Evolutionary conservation across 2,797 vertebrate genomes (phyloP), one percentile per base, ranked within the genome.

Genomic region (Remorina albescens): DNA sequence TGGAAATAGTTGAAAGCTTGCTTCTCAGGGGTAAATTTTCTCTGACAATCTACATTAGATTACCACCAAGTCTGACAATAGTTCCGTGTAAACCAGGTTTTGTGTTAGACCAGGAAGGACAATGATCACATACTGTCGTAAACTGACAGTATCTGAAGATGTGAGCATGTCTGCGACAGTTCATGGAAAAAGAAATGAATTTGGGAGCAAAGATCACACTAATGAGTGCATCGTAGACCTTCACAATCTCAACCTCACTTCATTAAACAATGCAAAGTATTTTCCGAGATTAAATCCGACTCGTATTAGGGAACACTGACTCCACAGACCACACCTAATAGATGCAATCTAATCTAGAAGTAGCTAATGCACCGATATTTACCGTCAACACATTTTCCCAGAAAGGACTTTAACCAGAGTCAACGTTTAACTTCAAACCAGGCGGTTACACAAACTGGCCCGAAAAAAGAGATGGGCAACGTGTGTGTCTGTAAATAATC

Each of bases 341-440:
- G 13, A 37, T 34, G 53, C 23, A 61, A 47, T 46, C n/a, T 47
- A 47, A 61, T 58, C 47, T 19, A 9, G 18, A 23, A 55, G 7
- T 5, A 18, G 23, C 4, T 59, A 26, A 37, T 46, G 28, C 19
- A 10, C 21, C 19, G 11, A 23, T 36, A 9, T 41, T 18, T 30
- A 18, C 23, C 18, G 0, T 66, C 8, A 32, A 56, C 28, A 36
- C 8, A 46, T 59, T 71, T 76, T 64, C 2, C 2, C 8, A 8
- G 12, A 5, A 26, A 25, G 49, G 41, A 78, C 42, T 73, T 77
- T n/a, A 76, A 47, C 53, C 51, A 51, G 46, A 28, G 23, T 2
- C 19, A 71, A 51, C 21, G 18, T 36, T 76, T 65, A 63, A 70
- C 51, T 37, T 47, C 13, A 16, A n/a, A 5, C 1, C 8, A 57